These are phyloP conservation scores for Amblyraja radiata DNA, from an alignment of 2,797 vertebrate species.

Conservation along the genomic window DNA sequence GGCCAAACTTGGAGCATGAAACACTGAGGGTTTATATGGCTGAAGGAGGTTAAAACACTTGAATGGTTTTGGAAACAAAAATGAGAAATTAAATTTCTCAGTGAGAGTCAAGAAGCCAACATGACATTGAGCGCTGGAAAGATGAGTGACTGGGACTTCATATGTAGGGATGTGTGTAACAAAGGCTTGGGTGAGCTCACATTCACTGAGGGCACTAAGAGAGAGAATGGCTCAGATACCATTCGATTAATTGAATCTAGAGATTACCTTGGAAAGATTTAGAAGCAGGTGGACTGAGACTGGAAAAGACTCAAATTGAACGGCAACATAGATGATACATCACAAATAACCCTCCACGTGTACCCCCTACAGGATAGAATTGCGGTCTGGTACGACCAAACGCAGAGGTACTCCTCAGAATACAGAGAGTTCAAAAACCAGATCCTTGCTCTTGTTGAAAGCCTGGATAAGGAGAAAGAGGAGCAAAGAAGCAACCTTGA, in stretches of 20 bases:
- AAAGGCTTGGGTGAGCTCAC: background rate
- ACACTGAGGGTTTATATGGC: background rate
- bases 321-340: background rate
- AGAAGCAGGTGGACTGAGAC: background rate
- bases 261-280: too few relatives aligned
- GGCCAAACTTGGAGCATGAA: background rate
- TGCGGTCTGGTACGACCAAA: slow-evolving; percentile 81
- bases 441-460: slow-evolving; percentile 66
- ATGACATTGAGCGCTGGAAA: background rate
- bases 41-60: background rate
- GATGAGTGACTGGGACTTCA: background rate
- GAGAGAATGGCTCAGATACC: background rate
- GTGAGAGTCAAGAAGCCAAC: background rate
- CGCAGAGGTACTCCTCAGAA: slow-evolving; percentile 74
- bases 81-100: background rate
- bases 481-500: slow-evolving; percentile 65
- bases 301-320: background rate
- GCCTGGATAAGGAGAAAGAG: slow-evolving; percentile 68
- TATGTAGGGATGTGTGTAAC: background rate
- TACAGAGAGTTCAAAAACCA: slow-evolving; percentile 82
- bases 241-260: background rate
- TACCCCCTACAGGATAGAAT: slow-evolving; percentile 71
- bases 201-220: background rate
- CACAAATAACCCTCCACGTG: background rate
- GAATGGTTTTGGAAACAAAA: background rate